These are phyloP conservation scores for Glaucidium brasilianum DNA, from an alignment of 2,113 vertebrate genomes.

Conservation along the genomic window DNA sequence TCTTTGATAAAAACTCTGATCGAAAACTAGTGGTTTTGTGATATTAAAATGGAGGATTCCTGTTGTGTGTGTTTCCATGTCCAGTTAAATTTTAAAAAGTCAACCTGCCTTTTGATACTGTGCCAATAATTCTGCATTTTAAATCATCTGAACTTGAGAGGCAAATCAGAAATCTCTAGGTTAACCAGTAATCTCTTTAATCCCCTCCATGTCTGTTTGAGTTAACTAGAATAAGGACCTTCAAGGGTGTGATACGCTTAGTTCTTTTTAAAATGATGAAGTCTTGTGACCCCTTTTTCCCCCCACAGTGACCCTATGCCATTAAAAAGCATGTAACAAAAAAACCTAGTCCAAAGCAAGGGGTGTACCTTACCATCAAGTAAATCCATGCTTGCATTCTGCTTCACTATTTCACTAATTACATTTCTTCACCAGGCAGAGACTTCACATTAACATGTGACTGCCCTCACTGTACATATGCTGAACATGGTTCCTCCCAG, in stretches of 20 bases:
- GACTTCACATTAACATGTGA: not conserved
- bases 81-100: not conserved
- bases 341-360: not conserved
- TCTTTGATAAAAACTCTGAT: not conserved
- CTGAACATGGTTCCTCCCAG: not conserved
- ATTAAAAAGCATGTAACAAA: not conserved
- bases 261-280: not conserved
- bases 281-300: rapidly evolving
- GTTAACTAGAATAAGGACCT: not conserved
- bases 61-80: not conserved
- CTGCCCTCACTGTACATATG: not conserved
- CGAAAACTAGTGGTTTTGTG: not conserved
- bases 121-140: not conserved
- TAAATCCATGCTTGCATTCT: not conserved
- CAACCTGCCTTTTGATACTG: not conserved
- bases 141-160: not conserved
- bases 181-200: conserved; percentile 46
- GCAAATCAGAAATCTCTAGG: not conserved
- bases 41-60: not conserved
- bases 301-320: not conserved
- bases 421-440: not conserved
- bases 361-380: not conserved
- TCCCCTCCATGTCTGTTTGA: not conserved
- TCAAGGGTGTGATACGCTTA: not conserved
- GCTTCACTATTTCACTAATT: not conserved